phyloP scores from a whole-genome alignment of 2,888 invertebrate genomes.

The Melanargia galathea region DNA sequence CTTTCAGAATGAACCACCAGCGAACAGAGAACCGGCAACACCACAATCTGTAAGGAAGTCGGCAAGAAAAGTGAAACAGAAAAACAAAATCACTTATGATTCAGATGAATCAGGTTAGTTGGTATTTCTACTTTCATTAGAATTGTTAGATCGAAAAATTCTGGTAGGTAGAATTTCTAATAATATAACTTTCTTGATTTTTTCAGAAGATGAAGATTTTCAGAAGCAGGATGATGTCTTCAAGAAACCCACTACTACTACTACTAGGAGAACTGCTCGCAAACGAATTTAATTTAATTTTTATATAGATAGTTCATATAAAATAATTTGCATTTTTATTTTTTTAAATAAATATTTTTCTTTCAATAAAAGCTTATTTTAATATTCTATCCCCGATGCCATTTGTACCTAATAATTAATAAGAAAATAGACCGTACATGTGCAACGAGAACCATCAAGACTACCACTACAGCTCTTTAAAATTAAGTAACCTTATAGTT shows the following conservation, averaged over 20 bases:
- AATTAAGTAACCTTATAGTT: too few relatives aligned
- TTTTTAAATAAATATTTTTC: neutral
- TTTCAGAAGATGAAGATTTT: constrained; percentile 70
- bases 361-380: too few relatives aligned
- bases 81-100: constrained; percentile 48
- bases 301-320: neutral
- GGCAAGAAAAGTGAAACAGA: constrained; percentile 56
- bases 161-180: neutral
- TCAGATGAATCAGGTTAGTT: constrained; percentile 72
- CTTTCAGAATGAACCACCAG: constrained; percentile 66
- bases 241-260: constrained; percentile 66
- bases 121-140: too few relatives aligned
- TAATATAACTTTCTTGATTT: constrained; percentile 16
- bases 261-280: constrained; percentile 60
- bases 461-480: too few relatives aligned
- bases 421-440: too few relatives aligned
- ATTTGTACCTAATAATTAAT: too few relatives aligned
- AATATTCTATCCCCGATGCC: too few relatives aligned
- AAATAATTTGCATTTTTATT: constrained; percentile 4
- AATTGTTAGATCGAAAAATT: neutral
- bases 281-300: constrained; percentile 56
- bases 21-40: constrained; percentile 51
- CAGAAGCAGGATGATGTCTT: constrained; percentile 68
- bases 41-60: constrained; percentile 69
- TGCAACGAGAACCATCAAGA: too few relatives aligned